Base-by-base conservation (phyloP, 1,140 invertebrate species). In the Maniola jurtina region DNA sequence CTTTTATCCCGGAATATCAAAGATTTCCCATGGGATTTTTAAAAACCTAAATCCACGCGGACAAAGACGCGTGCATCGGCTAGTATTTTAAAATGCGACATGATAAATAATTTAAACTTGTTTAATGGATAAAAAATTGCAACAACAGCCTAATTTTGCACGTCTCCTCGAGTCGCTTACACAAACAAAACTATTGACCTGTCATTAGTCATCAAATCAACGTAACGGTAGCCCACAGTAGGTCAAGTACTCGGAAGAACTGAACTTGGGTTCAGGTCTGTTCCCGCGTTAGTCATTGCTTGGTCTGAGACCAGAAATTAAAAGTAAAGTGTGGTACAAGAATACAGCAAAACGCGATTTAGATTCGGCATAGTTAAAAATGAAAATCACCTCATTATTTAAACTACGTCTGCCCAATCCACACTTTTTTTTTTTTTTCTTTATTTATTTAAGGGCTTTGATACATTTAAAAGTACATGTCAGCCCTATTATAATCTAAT, bases 221-320 rank as follows among this genome's bases (percentile, higher is more conserved):
- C 60, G 68, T 82, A 83, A 83, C 80, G 80, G 80, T 81, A 80
- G 73, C 47, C 16, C 16, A 57, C 55, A 72, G 47, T 81, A 75
- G 85, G 85, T 86, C 85, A 82, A 80, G 72, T 84, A 88, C 83
- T 81, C 75, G 75, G 85, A 86, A 88, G 74, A 72, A 75, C 62
- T 79, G 67, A 77, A 61, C 72, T 73, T 72, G 61, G 61, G 52
- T 55, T 64, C 54, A 70, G 66, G 65, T 65, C 58, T 63, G 65
- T 66, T 70, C 63, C 65, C 64, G 70, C 34, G 38, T 80, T 79
- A 80, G 77, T 80, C 83, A 80, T 72, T 69, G 52, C 52, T 55
- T 34, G n/a, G 40, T 38, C 35, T 58, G 35, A 8, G 56, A 15
- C 36, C 35, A 58, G 2, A 58, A 58, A 34, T 40, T 58, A 33